These are phyloP conservation scores for Allophyes oxyacanthae DNA, from an alignment of 2,888 invertebrate genomes.

Conservation along the genomic window DNA sequence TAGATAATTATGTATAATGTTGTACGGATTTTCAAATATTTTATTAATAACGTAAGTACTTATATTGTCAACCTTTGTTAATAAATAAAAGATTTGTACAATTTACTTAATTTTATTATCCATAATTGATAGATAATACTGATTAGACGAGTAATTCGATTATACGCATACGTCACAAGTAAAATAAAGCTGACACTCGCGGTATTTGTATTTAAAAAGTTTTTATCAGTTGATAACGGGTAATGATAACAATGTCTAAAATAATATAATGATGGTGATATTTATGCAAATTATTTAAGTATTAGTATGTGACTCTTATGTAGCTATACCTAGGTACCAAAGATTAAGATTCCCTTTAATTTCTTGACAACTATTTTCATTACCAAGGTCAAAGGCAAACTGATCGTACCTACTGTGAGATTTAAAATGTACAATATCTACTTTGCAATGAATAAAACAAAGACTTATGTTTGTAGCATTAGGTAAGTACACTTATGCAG, in stretches of 20 bases:
- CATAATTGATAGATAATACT: constrained; percentile 27
- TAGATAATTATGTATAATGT: constrained; percentile 5
- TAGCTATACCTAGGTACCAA: neutral
- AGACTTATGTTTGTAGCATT: no score
- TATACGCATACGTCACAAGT: constrained; percentile 25
- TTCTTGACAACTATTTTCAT: no score
- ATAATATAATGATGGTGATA: constrained; percentile 1
- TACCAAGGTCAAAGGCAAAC: no score
- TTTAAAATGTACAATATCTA: no score
- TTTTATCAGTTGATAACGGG: constrained; percentile 32
- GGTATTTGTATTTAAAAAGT: constrained; percentile 26
- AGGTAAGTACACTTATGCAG: no score
- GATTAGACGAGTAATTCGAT: constrained; percentile 23
- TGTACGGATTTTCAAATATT: constrained; percentile 8
- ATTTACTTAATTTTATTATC: constrained; percentile 10
- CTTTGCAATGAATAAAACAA: no score
- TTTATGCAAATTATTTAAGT: constrained; percentile 4
- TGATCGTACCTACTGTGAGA: no score
- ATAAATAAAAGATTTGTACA: constrained; percentile 32
- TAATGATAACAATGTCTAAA: constrained; percentile 13
- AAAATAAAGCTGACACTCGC: constrained; percentile 7
- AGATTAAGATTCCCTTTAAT: no score
- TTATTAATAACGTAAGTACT: constrained; percentile 3
- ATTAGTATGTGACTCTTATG: constrained; percentile 8
- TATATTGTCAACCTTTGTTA: constrained; percentile 10